These are phyloP conservation scores for Biston stratarius DNA, from an alignment of 2,888 invertebrate species.

Conservation along the genomic window DNA sequence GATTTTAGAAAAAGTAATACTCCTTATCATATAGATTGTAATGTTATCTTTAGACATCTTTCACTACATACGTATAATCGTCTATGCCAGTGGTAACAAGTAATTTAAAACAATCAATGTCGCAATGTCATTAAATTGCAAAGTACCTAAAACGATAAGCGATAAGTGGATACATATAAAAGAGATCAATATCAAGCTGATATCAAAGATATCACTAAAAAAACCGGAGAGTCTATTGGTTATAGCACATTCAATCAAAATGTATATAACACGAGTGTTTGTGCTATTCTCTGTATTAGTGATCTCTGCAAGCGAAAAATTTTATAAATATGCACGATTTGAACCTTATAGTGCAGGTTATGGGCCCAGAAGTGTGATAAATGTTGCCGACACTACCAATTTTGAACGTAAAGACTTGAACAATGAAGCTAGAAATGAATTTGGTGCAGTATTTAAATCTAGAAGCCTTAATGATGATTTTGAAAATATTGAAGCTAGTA, in stretches of 20 bases:
- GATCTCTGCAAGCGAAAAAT: conserved; percentile 4
- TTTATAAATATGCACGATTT: background rate
- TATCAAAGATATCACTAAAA: conserved; percentile 17
- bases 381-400: background rate
- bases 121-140: background rate
- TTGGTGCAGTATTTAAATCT: conserved; percentile 8
- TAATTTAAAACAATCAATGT: conserved; percentile 10
- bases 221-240: background rate
- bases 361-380: background rate
- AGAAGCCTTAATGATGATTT: background rate
- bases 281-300: conserved; percentile 17
- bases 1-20: background rate
- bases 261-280: conserved; percentile 7
- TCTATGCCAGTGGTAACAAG: background rate
- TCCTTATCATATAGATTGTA: background rate
- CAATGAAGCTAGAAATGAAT: background rate
- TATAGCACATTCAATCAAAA: conserved; percentile 5
- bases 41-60: background rate
- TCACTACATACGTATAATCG: background rate
- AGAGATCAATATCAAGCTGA: conserved; percentile 22
- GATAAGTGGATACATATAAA: conserved; percentile 22
- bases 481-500: conserved; percentile 17
- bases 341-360: background rate
- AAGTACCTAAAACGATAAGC: conserved; percentile 21
- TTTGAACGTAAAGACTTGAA: too few species aligned